Base-by-base conservation (phyloP, 1,140 invertebrate species). In the Chironomus striatipennis region DNA sequence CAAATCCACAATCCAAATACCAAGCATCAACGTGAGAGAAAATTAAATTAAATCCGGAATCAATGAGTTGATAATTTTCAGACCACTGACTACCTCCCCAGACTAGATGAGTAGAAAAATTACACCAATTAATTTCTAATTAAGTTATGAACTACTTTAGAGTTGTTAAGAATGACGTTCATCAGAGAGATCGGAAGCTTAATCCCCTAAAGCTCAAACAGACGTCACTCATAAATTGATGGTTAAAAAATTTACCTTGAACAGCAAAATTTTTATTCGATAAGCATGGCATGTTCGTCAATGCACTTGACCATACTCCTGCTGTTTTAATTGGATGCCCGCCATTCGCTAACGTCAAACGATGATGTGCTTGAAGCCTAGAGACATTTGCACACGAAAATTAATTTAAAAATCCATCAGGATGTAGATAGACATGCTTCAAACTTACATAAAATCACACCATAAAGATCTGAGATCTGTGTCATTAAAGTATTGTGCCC, bases 1-100 rank as follows among this genome's bases (percentile, higher is more conserved):
- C 91, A 79, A 91, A 93, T 0, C 92, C 92, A 77, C 93, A 94
- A 78, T 94, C 92, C 74, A 95, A 84, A 82, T 94, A 93, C 91
- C 91, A 93, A 1, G 91, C 90, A 79, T 94, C 91, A 42, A 93
- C 91, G 79, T 94, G 92, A 0, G 92, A 93, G 43, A 93, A 81
- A 42, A 94, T 90, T n/a, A 93, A 85, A 18, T 90, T 86, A 80
- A 90, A 93, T 0, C 90, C 91, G 74, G 89, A 88, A 74, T 89
- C 86, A 6, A 93, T 79, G 0, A 93, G 83, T 73, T 91, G 90
- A 0, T 86, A 85, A 5, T 92, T 93, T 77, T 92, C 88, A 0
- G 88, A 85, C 90, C 92, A 93, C 3, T 86, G 87, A 76, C 90
- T 92, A 0, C 89, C 88, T 17, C 91, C 91, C 92, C 92, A 93